Conservation (phyloP, 1,140 invertebrate species). For the Papilio helenus region DNA sequence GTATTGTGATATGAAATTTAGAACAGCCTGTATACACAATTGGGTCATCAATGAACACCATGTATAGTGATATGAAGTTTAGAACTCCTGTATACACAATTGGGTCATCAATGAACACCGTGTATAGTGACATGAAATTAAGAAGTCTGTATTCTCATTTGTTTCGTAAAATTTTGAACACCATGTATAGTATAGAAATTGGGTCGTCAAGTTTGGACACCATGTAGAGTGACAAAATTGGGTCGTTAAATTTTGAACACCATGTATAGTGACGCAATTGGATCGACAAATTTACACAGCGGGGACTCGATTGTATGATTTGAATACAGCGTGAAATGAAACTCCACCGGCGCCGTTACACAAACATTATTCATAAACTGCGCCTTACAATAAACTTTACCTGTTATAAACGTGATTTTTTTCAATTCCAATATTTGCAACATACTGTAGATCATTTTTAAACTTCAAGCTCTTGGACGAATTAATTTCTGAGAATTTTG, state of each 20-base stretch:
- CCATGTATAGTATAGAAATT: neutral
- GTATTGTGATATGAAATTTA: too few species aligned
- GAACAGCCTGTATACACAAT: too few species aligned
- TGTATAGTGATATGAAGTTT: too few species aligned
- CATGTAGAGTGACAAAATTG: neutral
- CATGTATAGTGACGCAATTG: conserved; percentile 29
- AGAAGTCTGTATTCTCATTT: neutral
- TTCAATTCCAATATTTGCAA: neutral
- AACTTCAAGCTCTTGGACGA: too few species aligned
- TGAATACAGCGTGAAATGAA: conserved; percentile 8
- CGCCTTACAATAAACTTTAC: neutral
- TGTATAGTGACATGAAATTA: too few species aligned
- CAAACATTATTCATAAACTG: conserved; percentile 15
- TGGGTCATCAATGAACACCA: too few species aligned
- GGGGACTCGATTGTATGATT: conserved; percentile 26
- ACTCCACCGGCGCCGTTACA: neutral
- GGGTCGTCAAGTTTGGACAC: neutral
- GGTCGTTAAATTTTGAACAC: conserved; percentile 17
- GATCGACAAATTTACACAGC: conserved; percentile 26
- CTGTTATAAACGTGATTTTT: neutral
- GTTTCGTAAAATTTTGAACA: neutral
- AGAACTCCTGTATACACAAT: too few species aligned
- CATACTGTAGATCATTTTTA: neutral
- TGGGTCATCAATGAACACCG: too few species aligned
- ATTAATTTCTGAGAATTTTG: too few species aligned